These are phyloP conservation scores for Philhelius pedissequus DNA, from an alignment of 2,888 invertebrate genomes.

Conservation along the genomic window DNA sequence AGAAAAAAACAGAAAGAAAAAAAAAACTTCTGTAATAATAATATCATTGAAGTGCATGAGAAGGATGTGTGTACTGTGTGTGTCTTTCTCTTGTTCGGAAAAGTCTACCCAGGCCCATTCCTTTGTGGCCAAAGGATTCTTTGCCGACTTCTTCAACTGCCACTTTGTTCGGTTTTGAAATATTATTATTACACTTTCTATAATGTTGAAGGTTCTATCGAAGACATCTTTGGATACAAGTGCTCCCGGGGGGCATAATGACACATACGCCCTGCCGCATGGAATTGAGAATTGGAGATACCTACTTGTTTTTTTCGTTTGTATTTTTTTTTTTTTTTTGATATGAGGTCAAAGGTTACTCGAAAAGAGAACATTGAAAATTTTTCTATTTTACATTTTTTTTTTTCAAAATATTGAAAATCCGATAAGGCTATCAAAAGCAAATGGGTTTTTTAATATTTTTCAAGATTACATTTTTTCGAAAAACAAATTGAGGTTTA, in stretches of 20 bases:
- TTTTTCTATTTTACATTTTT: background rate
- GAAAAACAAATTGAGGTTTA: no score
- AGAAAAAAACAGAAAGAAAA: no score
- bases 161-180: conserved; percentile 61
- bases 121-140: background rate
- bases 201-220: conserved; percentile 54
- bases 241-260: conserved; percentile 22
- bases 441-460: no score
- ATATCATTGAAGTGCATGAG: conserved; percentile 53
- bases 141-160: conserved; percentile 57
- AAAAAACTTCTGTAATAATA: conserved; percentile 43
- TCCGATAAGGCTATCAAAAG: background rate
- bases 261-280: background rate
- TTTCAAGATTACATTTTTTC: no score
- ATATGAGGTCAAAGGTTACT: background rate
- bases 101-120: background rate
- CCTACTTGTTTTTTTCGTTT: background rate
- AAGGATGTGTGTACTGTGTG: conserved; percentile 56
- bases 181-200: conserved; percentile 63
- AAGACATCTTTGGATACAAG: conserved; percentile 53
- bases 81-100: conserved; percentile 38
- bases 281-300: background rate
- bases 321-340: background rate
- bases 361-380: background rate
- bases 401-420: background rate